Conservation (phyloP, 2,797 vertebrate genomes). For the Pangasius larnaudii region DNA sequence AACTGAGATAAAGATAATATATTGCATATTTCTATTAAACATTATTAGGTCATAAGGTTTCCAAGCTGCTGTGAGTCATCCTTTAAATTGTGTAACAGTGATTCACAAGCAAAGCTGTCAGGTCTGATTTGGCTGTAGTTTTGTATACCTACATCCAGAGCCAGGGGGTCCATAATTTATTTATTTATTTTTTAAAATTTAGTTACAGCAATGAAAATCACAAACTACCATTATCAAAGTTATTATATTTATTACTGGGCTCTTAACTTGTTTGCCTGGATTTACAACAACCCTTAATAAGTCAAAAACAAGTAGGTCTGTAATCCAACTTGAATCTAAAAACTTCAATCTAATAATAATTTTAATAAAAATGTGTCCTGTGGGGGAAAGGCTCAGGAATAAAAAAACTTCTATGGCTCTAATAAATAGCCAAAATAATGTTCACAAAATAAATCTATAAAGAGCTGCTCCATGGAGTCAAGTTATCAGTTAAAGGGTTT, state of each 20-base stretch:
- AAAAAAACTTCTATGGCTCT: no score
- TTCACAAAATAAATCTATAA: no score
- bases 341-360: not conserved
- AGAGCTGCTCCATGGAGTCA: no score
- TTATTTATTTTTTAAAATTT: not conserved
- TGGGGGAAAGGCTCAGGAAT: not conserved
- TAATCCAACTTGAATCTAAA: not conserved
- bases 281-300: not conserved
- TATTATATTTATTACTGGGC: not conserved
- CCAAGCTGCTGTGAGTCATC: not conserved
- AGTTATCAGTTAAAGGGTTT: not conserved
- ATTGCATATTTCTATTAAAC: not conserved
- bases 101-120: not conserved
- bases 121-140: not conserved
- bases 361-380: not conserved
- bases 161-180: not conserved
- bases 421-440: not conserved
- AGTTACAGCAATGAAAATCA: not conserved
- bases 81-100: not conserved
- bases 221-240: not conserved
- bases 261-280: not conserved
- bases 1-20: not conserved
- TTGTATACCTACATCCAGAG: not conserved
- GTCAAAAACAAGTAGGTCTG: not conserved
- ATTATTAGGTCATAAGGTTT: not conserved